Evolutionary conservation across 2,797 vertebrate species (phyloP), one percentile per base, ranked within the genome.

Genomic region (Atherinosoma microstoma): DNA sequence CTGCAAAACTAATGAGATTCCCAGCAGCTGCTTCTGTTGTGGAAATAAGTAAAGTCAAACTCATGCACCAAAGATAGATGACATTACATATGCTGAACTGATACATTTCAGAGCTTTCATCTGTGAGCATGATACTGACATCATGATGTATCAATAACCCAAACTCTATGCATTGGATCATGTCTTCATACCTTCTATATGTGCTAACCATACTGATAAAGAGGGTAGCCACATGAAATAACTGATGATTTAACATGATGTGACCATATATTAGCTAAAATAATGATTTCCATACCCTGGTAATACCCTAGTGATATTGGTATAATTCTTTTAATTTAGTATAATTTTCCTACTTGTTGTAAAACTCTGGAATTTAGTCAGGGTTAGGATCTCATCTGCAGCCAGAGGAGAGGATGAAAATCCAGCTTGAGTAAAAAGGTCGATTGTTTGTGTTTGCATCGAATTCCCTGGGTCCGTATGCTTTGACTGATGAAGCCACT

Each of bases 401-500:
- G 47, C 29, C 30, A 54, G 1, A 27, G 12, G 0, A 51, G 54
- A 24, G 6, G 42, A 58, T 51, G 60, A 29, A 72, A 56, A 29
- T 27, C 22, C 42, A 58, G 47, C 63, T 36, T 15, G 18, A 45
- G 54, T 35, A 22, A 64, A 53, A 36, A 60, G 18, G 22, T 2
- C 18, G 38, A 45, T 70, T 82, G 64, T 82, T 79, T 86, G 83
- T 75, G 71, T 65, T 38, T 71, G 76, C 73, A 20, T 10, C 36
- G 32, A 76, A 65, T 29, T 62, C 66, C 62, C 36, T 2, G 32
- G 49, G 15, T 68, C 36, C 64, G 58, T 40, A 67, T 58, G 53
- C 68, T 79, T 64, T 78, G 80, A 87, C 73, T 70, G 78, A 79
- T 76, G 85, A 85, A 82, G 49, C 62, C 13, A 8, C 69, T 66